Evolutionary conservation across 2,113 vertebrate genomes (phyloP), one percentile per base, ranked within the genome.

Genomic region (Aegotheles bennettii): DNA sequence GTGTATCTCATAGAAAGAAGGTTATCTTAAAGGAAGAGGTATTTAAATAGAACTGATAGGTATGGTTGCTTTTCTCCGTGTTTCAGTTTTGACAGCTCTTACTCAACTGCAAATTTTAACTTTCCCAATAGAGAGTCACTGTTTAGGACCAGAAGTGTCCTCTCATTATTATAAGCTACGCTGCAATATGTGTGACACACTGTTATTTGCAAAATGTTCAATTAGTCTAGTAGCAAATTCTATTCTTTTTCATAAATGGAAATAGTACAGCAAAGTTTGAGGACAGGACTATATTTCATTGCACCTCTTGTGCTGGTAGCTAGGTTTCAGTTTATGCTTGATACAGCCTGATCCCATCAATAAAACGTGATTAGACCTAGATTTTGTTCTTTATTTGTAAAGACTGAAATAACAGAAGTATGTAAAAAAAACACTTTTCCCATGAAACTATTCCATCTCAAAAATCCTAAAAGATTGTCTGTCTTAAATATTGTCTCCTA

Each of bases 401-500:
- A 76, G 71, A 68, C 17, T 4, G 4, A 87, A 78, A 40, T 80
- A 92, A 40, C 16, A 50, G 21, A 75, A 43, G 13, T 47, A 48
- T 35, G 11, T 48, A 33, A 61, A 53, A 54, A n/a, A 64, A 18
- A 51, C 8, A 13, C 19, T 19, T 14, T 38, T 11, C 10, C 6
- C 14, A 15, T 81, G n/a, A 82, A 84, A 92, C 59, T 90, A 28
- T 1, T 70, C 5, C 6, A 82, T 56, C 20, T 71, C 84, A 50
- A 74, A 94, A 88, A 57, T 86, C 42, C 29, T 50, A 24, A 48
- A 91, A 69, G 47, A 31, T 16, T 60, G 25, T 51, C 36, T 91
- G 59, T 29, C 83, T 83, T 70, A 88, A 86, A 45, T 88, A 69
- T 51, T 87, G 60, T 87, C 29, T 95, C 9, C 65, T 78, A 38